Evolutionary conservation across 2,113 vertebrate species (phyloP).

Genomic region (Colossoma macropomum): DNA sequence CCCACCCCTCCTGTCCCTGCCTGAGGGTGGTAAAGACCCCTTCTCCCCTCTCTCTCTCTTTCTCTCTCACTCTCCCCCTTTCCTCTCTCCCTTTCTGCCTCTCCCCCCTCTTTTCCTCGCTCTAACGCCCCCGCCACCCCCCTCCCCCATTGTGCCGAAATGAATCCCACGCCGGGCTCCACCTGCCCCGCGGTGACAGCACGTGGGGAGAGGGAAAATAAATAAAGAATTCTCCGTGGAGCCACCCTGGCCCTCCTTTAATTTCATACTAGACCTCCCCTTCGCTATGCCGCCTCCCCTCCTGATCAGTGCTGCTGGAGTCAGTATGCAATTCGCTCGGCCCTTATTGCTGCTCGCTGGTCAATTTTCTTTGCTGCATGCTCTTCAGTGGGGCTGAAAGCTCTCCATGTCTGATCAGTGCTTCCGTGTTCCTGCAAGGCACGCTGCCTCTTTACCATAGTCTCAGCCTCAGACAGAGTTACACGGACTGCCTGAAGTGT

Average conservation of each 20-base stretch:
- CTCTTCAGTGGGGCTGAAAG: constrained; percentile 42
- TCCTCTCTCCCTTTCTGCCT: constrained; percentile 12
- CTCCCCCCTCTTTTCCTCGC: constrained; percentile 9
- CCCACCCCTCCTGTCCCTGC: constrained; percentile 41
- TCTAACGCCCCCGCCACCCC: not conserved
- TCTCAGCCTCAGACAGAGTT: not conserved
- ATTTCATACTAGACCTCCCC: constrained; percentile 53
- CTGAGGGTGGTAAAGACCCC: constrained; percentile 51
- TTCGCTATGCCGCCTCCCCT: constrained; percentile 28
- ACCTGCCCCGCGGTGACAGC: constrained; percentile 53
- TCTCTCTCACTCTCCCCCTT: constrained; percentile 31
- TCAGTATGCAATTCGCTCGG: constrained; percentile 44
- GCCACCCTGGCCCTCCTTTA: constrained; percentile 43
- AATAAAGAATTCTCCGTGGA: constrained; percentile 39
- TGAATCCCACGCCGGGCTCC: constrained; percentile 44
- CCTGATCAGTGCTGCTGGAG: constrained; percentile 43
- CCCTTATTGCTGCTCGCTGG: constrained; percentile 46
- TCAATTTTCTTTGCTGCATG: constrained; percentile 51
- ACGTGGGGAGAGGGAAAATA: constrained; percentile 33
- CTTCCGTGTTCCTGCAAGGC: constrained; percentile 35
- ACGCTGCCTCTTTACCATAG: constrained; percentile 35
- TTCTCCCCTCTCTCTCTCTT: constrained; percentile 20
- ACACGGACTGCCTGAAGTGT: not conserved
- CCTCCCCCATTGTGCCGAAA: constrained; percentile 37
- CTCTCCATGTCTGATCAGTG: constrained; percentile 27